Evolutionary conservation across 2,888 invertebrate genomes (phyloP).

Genomic region (Furcula furcula): DNA sequence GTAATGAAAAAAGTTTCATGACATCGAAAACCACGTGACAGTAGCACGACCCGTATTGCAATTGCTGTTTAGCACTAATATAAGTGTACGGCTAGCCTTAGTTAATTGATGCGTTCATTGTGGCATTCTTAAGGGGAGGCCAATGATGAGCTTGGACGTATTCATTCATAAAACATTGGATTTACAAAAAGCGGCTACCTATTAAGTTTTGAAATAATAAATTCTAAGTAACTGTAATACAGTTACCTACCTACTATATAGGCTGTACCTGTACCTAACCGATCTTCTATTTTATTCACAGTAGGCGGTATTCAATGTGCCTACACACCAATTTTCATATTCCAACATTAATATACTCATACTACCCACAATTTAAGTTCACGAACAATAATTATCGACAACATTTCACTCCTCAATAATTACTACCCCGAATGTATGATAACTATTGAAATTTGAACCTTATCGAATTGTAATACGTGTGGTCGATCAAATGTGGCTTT

Average conservation of each 20-base stretch:
- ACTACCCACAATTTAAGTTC: conserved; percentile 40
- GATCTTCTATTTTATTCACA: background rate
- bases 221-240: no score
- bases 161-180: no score
- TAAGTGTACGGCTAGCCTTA: conserved; percentile 1
- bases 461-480: conserved; percentile 26
- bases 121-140: no score
- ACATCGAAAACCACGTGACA: conserved; percentile 4
- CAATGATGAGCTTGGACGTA: no score
- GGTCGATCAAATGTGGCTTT: conserved; percentile 25
- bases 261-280: no score
- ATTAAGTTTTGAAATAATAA: no score
- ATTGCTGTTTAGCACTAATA: conserved; percentile 1
- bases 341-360: conserved; percentile 17
- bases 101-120: no score
- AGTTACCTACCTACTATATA: no score
- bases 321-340: conserved; percentile 18
- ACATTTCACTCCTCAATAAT: conserved; percentile 71
- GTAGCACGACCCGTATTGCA: conserved; percentile 2
- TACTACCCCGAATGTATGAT: conserved; percentile 31
- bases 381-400: conserved; percentile 67
- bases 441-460: conserved; percentile 26
- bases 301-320: no score
- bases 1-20: conserved; percentile 36
- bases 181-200: no score